Conservation (phyloP, 2,113 vertebrate genomes). For the Manacus vitellinus region DNA sequence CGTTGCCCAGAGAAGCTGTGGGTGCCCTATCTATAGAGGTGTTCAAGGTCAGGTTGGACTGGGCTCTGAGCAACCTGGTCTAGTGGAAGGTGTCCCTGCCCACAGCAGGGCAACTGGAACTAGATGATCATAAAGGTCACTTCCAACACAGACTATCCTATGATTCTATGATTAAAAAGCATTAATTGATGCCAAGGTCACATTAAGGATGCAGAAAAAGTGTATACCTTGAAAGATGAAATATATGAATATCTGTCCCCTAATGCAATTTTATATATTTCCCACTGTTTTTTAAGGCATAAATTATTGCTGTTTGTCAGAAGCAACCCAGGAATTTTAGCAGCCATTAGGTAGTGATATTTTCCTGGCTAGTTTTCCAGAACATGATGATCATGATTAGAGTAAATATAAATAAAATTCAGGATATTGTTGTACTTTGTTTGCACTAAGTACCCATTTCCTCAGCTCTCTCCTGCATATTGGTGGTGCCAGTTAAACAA, state of each 20-base stretch:
- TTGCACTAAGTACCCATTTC: neutral
- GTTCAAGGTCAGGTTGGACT: neutral
- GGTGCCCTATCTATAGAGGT: neutral
- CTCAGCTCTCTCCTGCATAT: neutral
- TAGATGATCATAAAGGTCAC: too few relatives aligned
- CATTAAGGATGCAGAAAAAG: neutral
- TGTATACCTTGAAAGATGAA: neutral
- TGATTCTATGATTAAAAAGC: neutral
- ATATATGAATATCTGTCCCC: neutral
- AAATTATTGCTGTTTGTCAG: neutral
- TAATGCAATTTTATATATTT: neutral
- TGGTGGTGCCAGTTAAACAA: neutral
- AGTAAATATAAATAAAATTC: neutral
- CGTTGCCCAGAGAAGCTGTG: neutral
- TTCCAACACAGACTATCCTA: neutral
- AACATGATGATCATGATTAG: neutral
- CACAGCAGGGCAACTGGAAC: neutral
- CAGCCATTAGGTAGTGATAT: neutral
- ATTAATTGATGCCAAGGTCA: neutral
- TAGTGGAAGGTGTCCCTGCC: neutral
- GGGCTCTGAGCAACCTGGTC: too few relatives aligned
- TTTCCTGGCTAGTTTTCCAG: neutral
- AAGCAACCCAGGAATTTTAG: neutral
- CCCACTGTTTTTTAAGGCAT: neutral
- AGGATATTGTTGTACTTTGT: neutral